A percentile compares a stretch with the other conserved stretches of the same genome.
Evolutionary conservation across 2,888 invertebrate species (phyloP).

Genomic region (Chrysolina haemoptera): DNA sequence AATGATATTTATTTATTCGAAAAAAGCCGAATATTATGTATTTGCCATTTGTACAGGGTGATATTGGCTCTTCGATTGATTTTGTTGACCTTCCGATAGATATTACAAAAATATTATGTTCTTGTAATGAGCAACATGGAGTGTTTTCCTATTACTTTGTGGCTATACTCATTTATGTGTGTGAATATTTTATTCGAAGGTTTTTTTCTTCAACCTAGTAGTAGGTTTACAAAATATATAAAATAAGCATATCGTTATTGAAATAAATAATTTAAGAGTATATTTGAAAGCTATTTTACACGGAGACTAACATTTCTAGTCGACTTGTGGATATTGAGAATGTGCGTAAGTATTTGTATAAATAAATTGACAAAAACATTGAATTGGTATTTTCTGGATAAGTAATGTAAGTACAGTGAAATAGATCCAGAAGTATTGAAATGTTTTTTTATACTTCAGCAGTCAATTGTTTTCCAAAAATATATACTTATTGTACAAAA

Average conservation of each 20-base stretch:
- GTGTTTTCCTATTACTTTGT: conserved; percentile 1
- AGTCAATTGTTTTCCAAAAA: conserved; percentile 33
- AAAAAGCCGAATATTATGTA: conserved; percentile 21
- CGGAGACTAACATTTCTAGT: conserved; percentile 51
- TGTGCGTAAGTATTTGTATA: conserved; percentile 33
- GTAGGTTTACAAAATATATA: conserved; percentile 40
- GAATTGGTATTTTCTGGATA: not conserved
- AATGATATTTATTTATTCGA: conserved; percentile 47
- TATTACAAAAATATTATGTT: not conserved
- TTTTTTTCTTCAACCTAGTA: not conserved
- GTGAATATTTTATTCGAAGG: not conserved
- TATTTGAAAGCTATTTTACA: conserved; percentile 45
- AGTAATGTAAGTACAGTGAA: conserved; percentile 3
- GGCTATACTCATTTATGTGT: conserved; percentile 4
- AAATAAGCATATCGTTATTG: conserved; percentile 58
- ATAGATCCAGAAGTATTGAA: conserved; percentile 8
- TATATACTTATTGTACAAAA: conserved; percentile 39
- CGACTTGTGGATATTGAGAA: conserved; percentile 40
- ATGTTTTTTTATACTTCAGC: conserved; percentile 19
- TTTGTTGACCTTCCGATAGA: not conserved
- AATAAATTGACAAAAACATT: conserved; percentile 22
- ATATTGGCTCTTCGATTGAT: conserved; percentile 3
- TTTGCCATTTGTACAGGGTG: conserved; percentile 24
- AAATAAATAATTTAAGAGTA: conserved; percentile 49
- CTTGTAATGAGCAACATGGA: conserved; percentile 21